Percentiles rank a stretch among this genome's conserved stretches.
Evolutionary conservation across 2,888 invertebrate genomes (phyloP).

Genomic region (Melieria crassipennis): DNA sequence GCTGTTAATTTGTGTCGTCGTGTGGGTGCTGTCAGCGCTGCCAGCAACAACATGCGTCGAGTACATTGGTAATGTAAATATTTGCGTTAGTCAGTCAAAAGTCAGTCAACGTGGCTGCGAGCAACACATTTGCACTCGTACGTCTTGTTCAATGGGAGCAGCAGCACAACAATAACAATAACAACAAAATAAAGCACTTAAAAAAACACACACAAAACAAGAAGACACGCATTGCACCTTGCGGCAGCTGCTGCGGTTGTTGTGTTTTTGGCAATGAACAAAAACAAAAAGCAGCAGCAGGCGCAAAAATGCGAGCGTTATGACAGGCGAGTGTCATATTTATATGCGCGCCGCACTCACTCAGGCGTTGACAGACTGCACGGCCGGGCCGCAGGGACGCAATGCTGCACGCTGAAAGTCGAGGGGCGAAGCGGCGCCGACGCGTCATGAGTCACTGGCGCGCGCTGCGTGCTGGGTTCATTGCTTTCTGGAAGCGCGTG

Average conservation of each 20-base stretch:
- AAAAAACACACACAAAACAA: background rate
- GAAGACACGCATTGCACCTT: too few species aligned
- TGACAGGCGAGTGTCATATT: conserved; percentile 32
- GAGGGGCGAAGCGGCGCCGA: too few species aligned
- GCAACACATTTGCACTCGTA: background rate
- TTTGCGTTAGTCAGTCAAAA: conserved; percentile 17
- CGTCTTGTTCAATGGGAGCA: background rate
- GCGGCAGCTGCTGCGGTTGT: too few species aligned
- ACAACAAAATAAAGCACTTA: background rate
- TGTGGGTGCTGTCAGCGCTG: too few species aligned
- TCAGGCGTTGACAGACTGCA: conserved; percentile 18
- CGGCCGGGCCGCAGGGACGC: background rate
- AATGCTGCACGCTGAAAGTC: background rate
- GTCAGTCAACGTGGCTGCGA: conserved; percentile 4
- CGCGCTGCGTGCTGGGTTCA: background rate
- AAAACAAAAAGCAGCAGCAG: conserved; percentile 5
- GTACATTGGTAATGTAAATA: conserved; percentile 2
- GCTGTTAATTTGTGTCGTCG: background rate
- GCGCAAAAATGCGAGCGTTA: background rate
- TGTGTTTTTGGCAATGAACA: too few species aligned
- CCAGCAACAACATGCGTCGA: background rate
- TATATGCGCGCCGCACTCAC: conserved; percentile 11
- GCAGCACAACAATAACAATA: background rate
- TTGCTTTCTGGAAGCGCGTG: too few species aligned
- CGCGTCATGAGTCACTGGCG: conserved; percentile 12